Percentiles rank a stretch among this genome's conserved stretches.
Evolutionary conservation across 2,113 vertebrate species (phyloP).

Genomic region (Motacilla tschutschensis): DNA sequence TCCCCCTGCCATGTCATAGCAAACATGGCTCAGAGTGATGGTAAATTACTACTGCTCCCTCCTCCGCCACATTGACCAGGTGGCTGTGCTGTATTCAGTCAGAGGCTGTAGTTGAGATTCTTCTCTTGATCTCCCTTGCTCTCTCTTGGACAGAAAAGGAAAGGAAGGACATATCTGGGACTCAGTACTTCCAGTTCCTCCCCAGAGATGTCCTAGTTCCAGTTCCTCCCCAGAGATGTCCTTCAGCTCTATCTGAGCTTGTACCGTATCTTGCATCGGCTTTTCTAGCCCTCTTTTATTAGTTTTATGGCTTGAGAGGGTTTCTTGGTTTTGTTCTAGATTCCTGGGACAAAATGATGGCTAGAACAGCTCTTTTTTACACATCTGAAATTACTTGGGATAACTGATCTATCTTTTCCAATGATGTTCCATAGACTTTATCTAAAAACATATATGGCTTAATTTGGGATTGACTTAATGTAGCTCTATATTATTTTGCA

Average conservation of each 20-base stretch:
- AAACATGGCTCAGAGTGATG: neutral
- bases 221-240: neutral
- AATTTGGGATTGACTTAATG: neutral
- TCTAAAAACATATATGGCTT: neutral
- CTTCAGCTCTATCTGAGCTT: neutral
- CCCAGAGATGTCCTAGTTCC: neutral
- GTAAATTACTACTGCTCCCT: neutral
- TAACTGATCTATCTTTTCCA: neutral
- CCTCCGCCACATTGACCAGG: rapidly evolving
- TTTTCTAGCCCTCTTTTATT: neutral
- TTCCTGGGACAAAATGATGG: neutral
- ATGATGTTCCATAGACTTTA: neutral
- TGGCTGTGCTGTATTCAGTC: neutral
- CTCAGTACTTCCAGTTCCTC: neutral
- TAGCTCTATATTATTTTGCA: neutral
- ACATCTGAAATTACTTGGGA: neutral
- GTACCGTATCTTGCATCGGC: rapidly evolving
- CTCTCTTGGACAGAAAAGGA: neutral
- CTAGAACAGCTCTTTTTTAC: neutral
- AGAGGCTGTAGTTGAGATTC: neutral
- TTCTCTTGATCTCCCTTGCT: neutral
- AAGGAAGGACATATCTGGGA: neutral
- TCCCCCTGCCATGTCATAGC: neutral
- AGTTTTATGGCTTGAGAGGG: neutral
- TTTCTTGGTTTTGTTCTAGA: neutral